Evolutionary conservation across 2,888 invertebrate genomes (phyloP), one percentile per base, ranked within the genome.

Genomic region (Cotesia congregata): DNA sequence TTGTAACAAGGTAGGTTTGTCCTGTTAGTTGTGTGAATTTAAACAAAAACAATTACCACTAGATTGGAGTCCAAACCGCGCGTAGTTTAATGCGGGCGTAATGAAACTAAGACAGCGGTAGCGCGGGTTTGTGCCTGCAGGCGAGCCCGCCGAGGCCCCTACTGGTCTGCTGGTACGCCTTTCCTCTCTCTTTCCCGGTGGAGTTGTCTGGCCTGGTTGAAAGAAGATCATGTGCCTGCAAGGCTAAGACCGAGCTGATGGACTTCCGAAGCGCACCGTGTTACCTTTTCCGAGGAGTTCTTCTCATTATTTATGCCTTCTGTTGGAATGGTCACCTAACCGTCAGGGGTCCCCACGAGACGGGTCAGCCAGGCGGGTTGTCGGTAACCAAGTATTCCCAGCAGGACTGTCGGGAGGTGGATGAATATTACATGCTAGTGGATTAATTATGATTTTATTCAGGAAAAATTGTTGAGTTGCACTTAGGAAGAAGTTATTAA

Each of bases 41-140:
- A 4, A 30, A 30, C 30, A 30, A 30, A 76, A 65, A 71, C 50
- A 67, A 40, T 17, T 68, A 73, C 61, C 71, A 71, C 75, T 74
- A 67, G 78, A 74, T 70, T 79, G 30, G 30, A 30, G 30, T 72
- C 77, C 76, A 80, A 81, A 76, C 76, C 83, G 82, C 84, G 84
- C 85, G 82, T 83, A 85, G 85, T 85, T 85, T 83, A 85, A 84
- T 83, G 85, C 85, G 85, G 85, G 85, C 84, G 85, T 85, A 85
- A 85, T 85, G 85, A 85, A 85, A 85, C 85, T 85, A 85, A 83
- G 83, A 83, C 82, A 84, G 84, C 83, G 82, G 85, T 83, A 85
- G 84, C 84, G 69, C 81, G 80, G 79, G 72, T 73, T 72, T 67
- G 72, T 64, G 77, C 72, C 79, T 67, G 69, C 50, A 40, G 38